Evolutionary conservation across 1,140 invertebrate genomes (phyloP), one percentile per base, ranked within the genome.

Genomic region (Lasioglossum baleicum): DNA sequence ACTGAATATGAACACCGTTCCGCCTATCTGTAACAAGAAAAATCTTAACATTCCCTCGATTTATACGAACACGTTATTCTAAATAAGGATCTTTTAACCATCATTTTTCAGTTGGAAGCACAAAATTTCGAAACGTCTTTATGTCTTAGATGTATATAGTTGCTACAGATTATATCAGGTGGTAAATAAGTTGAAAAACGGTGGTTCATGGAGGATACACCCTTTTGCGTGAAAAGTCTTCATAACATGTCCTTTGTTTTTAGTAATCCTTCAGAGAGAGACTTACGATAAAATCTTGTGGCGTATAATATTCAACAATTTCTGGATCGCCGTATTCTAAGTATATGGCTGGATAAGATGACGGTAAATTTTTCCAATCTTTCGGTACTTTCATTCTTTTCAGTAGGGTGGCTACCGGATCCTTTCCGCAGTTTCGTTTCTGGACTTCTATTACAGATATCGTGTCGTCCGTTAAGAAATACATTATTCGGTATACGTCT

Each of bases 381-480:
- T 97, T 97, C 1, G 97, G 96, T 15, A 98, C 91, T 93, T 96
- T 97, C 15, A 94, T 96, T 90, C 95, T 95, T 84, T 95, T 95
- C 56, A 98, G 92, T 1, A 98, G 90, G 72, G 96, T 90, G 26
- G 95, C 94, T 90, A 95, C 96, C 2, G 96, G 96, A 92, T 97
- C 96, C 79, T 95, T 94, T 0, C 96, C 96, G 82, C 95, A 95
- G 88, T 96, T 96, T 11, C 94, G 93, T 72, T 93, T 94, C 77
- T 95, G 95, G 20, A 96, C 92, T 91, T 97, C 96, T 83, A 95
- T 94, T 3, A 98, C 93, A 79, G 96, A 94, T 67, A 98, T 94
- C 0, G 95, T 97, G 88, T 98, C 96, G 90, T 98, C 96, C 64
- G 95, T 94, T 17, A 98, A 92, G 90, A 96, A 97, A 90, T 97